Base-by-base conservation (phyloP, 2,113 vertebrate species). In the Zingel zingel region DNA sequence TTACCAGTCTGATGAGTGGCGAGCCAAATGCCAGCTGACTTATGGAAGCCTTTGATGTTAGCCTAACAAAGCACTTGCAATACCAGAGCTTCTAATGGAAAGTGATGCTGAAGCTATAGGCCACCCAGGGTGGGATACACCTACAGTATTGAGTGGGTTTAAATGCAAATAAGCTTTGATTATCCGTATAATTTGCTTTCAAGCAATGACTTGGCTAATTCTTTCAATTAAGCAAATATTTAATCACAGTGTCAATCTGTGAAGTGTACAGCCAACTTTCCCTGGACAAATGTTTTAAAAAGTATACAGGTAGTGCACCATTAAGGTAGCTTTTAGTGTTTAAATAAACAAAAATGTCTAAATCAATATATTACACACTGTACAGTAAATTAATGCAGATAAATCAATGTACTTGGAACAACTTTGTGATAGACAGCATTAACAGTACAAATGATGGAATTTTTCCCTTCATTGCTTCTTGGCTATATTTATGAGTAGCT, bases 1-100 rank as follows among this genome's bases (percentile, higher is more conserved):
- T 84, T 86, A 88, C 85, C 90, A 90, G 81, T 45, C 12, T 53
- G 81, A 86, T 58, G 81, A 83, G 76, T 80, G 14, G 36, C 15
- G 33, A 77, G 83, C 85, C 87, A 88, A 89, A 74, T 69, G 3
- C 83, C 87, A 85, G 88, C 88, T 91, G 90, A 92, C 90, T 93
- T 76, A 91, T 78, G 64, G 75, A 89, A 66, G 65, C 63, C 81
- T 89, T 83, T 89, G 86, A 91, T 83, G 88, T 82, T 36, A 58
- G 77, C 62, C 27, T 59, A 30, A 75, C 66, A 5, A 30, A 76
- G 76, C 78, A 5, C 43, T 81, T 3, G 5, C 77, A 36, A 54
- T 19, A 67, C 54, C 61, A 10, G 50, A 3, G 39, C 74, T 39
- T 73, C 80, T 48, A 74, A 81, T 30, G 68, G 36, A n/a, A 50